Conservation (phyloP, 2,113 vertebrate genomes). For the Phylloscopus whistleri region DNA sequence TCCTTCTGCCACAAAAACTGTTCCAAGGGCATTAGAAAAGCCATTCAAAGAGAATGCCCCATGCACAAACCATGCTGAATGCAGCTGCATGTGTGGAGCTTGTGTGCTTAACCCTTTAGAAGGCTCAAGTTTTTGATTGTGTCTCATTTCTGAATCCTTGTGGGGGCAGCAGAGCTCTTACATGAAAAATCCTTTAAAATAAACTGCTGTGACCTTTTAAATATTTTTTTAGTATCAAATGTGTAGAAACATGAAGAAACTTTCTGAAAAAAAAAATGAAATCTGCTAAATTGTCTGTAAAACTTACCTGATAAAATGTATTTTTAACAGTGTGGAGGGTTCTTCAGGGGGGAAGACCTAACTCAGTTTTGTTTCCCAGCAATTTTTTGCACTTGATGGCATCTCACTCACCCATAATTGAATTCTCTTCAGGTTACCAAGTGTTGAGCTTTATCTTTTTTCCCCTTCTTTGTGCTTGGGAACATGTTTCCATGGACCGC, state of each 20-base stretch:
- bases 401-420: neutral
- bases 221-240: neutral
- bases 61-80: neutral
- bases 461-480: neutral
- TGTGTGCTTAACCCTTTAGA: neutral
- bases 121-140: neutral
- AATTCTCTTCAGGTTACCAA: neutral
- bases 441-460: neutral
- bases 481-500: neutral
- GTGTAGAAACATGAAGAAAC: neutral
- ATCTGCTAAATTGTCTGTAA: neutral
- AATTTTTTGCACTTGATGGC: neutral
- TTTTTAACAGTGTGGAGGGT: neutral
- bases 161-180: conserved; percentile 45
- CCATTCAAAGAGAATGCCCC: neutral
- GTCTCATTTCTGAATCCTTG: neutral
- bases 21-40: neutral
- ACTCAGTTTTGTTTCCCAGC: neutral
- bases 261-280: neutral
- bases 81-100: neutral
- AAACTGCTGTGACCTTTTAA: neutral
- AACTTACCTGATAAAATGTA: neutral
- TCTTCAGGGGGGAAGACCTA: neutral
- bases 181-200: neutral
- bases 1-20: neutral